phyloP scores from a whole-genome alignment of 2,888 invertebrate species.

The Blera fallax region DNA sequence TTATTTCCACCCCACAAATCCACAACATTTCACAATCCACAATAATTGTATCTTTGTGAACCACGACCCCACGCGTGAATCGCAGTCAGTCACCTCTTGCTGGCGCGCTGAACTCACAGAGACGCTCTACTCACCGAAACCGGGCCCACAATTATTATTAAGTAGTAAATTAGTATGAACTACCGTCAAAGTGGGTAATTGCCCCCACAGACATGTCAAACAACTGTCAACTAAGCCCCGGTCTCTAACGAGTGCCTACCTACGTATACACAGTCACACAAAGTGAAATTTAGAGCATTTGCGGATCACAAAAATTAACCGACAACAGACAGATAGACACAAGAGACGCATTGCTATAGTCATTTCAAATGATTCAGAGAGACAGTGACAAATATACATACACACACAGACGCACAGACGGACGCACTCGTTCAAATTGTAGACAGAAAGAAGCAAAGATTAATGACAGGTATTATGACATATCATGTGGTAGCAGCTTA shows the following conservation, averaged over 20 bases:
- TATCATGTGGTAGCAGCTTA: conserved; percentile 28
- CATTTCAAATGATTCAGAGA: conserved; percentile 46
- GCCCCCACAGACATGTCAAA: conserved; percentile 65
- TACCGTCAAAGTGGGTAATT: conserved; percentile 67
- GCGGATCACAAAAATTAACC: conserved; percentile 15
- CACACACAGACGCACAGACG: no score
- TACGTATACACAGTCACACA: not conserved
- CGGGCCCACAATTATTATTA: conserved; percentile 38
- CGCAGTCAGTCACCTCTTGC: conserved; percentile 57
- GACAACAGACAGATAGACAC: conserved; percentile 28
- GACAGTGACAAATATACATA: not conserved
- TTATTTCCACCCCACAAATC: not conserved
- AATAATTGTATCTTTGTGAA: conserved; percentile 15
- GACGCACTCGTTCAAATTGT: not conserved
- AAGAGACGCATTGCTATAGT: conserved; percentile 22
- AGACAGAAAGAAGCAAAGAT: conserved; percentile 34
- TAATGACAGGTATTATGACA: conserved; percentile 66
- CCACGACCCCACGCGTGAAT: conserved; percentile 31
- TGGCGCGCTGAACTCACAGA: conserved; percentile 51
- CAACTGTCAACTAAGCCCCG: conserved; percentile 56
- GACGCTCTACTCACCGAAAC: conserved; percentile 37
- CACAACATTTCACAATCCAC: conserved; percentile 8
- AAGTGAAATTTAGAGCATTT: conserved; percentile 36
- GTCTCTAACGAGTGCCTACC: conserved; percentile 52
- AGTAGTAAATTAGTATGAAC: conserved; percentile 64